phyloP scores from a whole-genome alignment of 2,888 invertebrate species.

The Macaria liturata region DNA sequence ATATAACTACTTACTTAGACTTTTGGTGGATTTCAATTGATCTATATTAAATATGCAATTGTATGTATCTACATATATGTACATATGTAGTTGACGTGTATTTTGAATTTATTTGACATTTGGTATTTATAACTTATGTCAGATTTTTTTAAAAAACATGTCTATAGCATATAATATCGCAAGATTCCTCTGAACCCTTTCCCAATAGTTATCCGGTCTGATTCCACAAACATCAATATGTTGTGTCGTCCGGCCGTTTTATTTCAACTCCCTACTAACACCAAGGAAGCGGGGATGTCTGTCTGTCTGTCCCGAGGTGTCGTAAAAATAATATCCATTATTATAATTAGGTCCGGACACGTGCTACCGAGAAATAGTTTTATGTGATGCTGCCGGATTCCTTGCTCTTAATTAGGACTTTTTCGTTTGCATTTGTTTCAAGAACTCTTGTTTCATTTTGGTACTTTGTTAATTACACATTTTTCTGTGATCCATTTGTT shows the following conservation, averaged over 20 bases:
- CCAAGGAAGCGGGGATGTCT: conserved; percentile 51
- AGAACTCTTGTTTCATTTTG: conserved; percentile 1
- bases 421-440: conserved; percentile 7
- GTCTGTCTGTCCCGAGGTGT: conserved; percentile 48
- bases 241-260: conserved; percentile 42
- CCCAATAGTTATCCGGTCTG: conserved; percentile 21
- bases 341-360: conserved; percentile 66
- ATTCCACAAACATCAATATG: conserved; percentile 20
- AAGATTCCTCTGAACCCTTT: conserved; percentile 14
- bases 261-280: conserved; percentile 49
- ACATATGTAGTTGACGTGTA: too few species aligned
- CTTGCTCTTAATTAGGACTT: conserved; percentile 23
- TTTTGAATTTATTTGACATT: too few species aligned
- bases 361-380: conserved; percentile 53
- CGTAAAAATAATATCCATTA: conserved; percentile 75
- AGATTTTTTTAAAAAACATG: too few species aligned
- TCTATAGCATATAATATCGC: too few species aligned
- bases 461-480: conserved; percentile 1
- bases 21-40: too few species aligned
- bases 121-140: too few species aligned
- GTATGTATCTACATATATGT: too few species aligned
- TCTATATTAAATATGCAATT: too few species aligned
- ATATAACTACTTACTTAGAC: too few species aligned
- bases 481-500: background rate
- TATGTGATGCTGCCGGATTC: conserved; percentile 46